phyloP scores from a whole-genome alignment of 2,797 vertebrate species.

The Sphenopsis melanotis region DNA sequence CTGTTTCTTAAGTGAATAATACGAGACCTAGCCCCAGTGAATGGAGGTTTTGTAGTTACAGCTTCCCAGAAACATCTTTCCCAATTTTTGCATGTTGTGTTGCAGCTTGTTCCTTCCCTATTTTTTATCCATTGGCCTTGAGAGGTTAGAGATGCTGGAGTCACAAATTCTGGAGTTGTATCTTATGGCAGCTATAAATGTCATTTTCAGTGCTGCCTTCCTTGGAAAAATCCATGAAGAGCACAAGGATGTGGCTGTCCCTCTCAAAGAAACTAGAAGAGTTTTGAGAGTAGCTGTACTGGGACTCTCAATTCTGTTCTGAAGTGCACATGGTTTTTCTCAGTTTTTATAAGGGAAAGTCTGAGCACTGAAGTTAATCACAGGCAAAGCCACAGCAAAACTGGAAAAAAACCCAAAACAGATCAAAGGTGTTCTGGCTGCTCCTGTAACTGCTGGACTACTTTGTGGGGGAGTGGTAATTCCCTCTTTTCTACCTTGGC shows the following conservation, averaged over 20 bases:
- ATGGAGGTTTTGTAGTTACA: not conserved
- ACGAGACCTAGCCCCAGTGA: not conserved
- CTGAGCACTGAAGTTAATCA: not conserved
- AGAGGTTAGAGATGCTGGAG: not conserved
- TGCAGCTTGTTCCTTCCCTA: not conserved
- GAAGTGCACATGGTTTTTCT: not conserved
- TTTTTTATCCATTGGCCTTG: not conserved
- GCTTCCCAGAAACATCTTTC: not conserved
- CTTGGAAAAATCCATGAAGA: not conserved
- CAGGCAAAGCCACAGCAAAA: not conserved
- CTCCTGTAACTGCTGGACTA: not conserved
- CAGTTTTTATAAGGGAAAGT: not conserved
- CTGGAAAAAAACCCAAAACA: not conserved
- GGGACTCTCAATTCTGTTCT: not conserved
- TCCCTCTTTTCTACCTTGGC: slow-evolving; percentile 16
- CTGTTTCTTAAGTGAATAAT: not conserved
- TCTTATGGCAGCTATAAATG: not conserved
- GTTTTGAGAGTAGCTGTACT: not conserved
- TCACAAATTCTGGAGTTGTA: not conserved
- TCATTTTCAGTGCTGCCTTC: not conserved
- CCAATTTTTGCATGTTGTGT: not conserved
- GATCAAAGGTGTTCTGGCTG: slow-evolving; percentile 25
- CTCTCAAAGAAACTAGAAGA: not conserved
- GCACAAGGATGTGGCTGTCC: not conserved
- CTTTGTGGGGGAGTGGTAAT: not conserved